Evolutionary conservation across 2,797 vertebrate species (phyloP), one percentile per base, ranked within the genome.

Genomic region (Sebastes alutus): DNA sequence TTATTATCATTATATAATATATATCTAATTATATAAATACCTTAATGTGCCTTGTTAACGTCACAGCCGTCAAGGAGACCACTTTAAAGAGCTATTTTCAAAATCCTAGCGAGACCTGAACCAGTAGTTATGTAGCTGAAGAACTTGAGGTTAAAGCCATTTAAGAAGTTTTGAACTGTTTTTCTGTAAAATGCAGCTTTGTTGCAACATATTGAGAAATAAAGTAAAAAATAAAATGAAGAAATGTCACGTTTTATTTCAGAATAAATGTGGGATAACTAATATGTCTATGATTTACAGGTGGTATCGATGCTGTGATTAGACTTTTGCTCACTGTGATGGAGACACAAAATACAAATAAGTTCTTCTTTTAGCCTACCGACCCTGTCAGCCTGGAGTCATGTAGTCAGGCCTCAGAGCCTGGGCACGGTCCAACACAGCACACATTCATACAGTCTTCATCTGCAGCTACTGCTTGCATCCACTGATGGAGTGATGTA

Each of bases 11-110:
- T 22, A n/a, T 35, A 7, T 35, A 42, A 16, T 42, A 42, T 42
- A 42, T 42, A 42, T 13, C 0, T 54, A 35, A 14, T 6, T 38
- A 38, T 38, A 38, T 38, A 38, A 38, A 38, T 38, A 64, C 72
- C 82, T 64, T 59, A 52, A 71, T 78, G 93, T 92, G 92, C 93
- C 93, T 92, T 91, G 38, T 76, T 72, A 29, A 70, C 3, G 2
- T 65, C 4, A 30, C 8, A 73, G 30, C 33, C 22, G 42, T 66
- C 30, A 9, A 23, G 6, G 30, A 8, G 14, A 59, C 12, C 10
- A 11, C 25, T 81, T 70, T 29, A 22, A 80, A 72, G 27, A 74
- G 42, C 71, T 79, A 54, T 82, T 87, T 38, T 82, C 80, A 22
- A 52, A 74, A 68, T 25, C 3, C 13, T n/a, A n/a, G n/a, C n/a